A percentile compares a stretch with the other conserved stretches of the same genome.
These are phyloP conservation scores for Macropis europaea DNA, from an alignment of 2,888 invertebrate species.

Conservation along the genomic window DNA sequence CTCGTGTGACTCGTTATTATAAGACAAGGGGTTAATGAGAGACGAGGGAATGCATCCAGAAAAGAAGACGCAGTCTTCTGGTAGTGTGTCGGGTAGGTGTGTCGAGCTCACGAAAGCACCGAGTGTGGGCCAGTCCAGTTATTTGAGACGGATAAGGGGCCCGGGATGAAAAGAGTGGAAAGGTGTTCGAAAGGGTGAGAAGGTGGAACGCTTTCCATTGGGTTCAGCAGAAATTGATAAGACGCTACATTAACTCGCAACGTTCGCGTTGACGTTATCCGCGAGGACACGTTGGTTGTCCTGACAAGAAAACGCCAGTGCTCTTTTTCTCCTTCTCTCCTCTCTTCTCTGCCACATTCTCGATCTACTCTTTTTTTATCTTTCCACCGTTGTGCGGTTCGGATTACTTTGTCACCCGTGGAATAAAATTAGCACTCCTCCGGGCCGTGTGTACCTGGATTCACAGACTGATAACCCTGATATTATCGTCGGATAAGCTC, in stretches of 20 bases:
- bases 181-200: constrained; percentile 31
- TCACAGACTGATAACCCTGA: constrained; percentile 39
- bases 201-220: constrained; percentile 35
- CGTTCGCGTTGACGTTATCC: constrained; percentile 63
- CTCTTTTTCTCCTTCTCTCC: background rate
- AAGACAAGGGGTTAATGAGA: constrained; percentile 22
- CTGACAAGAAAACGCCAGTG: constrained; percentile 20
- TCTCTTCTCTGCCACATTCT: background rate
- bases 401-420: constrained; percentile 60
- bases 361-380: constrained; percentile 40
- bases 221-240: constrained; percentile 67
- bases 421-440: constrained; percentile 48
- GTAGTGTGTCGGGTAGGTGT: constrained; percentile 61
- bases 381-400: constrained; percentile 46
- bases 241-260: constrained; percentile 58
- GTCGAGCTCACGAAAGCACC: constrained; percentile 50
- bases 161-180: constrained; percentile 23
- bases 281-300: constrained; percentile 33
- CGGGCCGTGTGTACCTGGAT: constrained; percentile 28
- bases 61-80: constrained; percentile 24
- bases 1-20: no score
- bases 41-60: background rate
- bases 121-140: constrained; percentile 72
- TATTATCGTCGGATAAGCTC: constrained; percentile 43
- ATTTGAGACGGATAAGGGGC: constrained; percentile 63